Conservation (phyloP, 2,797 vertebrate species). For the Stomatorhinus walkeri region DNA sequence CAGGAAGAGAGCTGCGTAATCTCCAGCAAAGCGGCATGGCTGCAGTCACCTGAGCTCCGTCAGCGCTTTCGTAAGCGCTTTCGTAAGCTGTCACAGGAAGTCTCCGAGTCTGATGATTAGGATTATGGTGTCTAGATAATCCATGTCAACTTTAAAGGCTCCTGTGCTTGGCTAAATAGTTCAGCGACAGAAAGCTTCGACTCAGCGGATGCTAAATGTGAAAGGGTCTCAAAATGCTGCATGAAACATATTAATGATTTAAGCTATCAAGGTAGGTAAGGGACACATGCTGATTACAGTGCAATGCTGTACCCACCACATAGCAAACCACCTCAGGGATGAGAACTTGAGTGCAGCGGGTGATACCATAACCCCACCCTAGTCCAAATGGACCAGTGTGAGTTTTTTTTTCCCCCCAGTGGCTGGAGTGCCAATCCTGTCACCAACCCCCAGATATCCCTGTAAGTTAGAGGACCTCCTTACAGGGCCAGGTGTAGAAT, state of each 20-base stretch:
- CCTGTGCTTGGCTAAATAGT: background rate
- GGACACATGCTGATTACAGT: background rate
- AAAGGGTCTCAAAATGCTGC: background rate
- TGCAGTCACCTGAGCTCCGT: background rate
- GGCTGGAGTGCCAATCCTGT: background rate
- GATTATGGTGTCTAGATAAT: background rate
- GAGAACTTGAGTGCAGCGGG: background rate
- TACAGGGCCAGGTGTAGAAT: background rate
- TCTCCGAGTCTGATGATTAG: background rate
- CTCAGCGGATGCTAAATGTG: background rate
- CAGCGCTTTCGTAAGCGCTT: background rate
- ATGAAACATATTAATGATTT: background rate
- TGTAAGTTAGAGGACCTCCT: background rate
- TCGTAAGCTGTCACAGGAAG: background rate
- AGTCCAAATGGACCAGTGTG: too few relatives aligned
- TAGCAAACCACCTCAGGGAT: background rate
- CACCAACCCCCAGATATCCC: background rate
- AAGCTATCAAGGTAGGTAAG: background rate
- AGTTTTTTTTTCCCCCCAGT: too few relatives aligned
- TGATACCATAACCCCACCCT: background rate
- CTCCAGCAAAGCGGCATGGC: background rate
- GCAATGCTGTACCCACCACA: background rate
- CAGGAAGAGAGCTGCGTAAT: background rate
- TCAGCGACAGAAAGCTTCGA: background rate
- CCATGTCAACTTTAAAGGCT: background rate